Percentiles rank a stretch among this genome's conserved stretches.
Evolutionary conservation across 2,113 vertebrate species (phyloP).

Genomic region (Coracopsis vasa): DNA sequence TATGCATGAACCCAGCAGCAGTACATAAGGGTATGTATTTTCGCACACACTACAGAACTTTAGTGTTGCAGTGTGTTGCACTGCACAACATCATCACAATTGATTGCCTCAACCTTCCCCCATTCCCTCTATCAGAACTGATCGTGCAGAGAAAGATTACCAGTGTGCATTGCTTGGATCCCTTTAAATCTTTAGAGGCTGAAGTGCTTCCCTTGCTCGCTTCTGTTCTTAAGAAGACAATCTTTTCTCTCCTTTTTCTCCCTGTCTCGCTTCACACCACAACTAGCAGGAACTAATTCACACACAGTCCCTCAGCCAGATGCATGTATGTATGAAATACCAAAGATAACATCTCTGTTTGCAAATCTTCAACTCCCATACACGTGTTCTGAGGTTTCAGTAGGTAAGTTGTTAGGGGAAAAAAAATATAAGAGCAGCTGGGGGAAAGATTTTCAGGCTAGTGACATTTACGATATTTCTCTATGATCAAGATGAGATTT

Average conservation of each 20-base stretch:
- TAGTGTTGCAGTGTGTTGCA: slow-evolving; percentile 75
- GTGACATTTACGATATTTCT: slow-evolving; percentile 26
- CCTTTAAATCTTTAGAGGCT: slow-evolving; percentile 63
- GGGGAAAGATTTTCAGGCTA: slow-evolving; percentile 23
- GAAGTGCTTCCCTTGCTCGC: neutral
- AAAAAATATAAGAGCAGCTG: slow-evolving; percentile 40
- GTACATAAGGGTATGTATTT: slow-evolving; percentile 67
- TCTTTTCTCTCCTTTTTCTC: slow-evolving; percentile 20
- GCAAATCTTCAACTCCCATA: slow-evolving; percentile 68
- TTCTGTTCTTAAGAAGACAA: neutral
- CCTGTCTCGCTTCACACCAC: slow-evolving; percentile 22
- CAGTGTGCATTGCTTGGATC: slow-evolving; percentile 32
- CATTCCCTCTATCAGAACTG: slow-evolving; percentile 43
- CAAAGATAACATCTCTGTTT: slow-evolving; percentile 62
- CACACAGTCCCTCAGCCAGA: slow-evolving; percentile 68
- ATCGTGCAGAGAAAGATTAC: slow-evolving; percentile 60
- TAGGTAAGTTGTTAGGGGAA: slow-evolving; percentile 57
- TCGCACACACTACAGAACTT: slow-evolving; percentile 67
- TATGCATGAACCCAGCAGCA: slow-evolving; percentile 74
- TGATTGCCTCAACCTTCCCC: slow-evolving; percentile 53
- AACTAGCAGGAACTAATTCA: slow-evolving; percentile 70
- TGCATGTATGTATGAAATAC: slow-evolving; percentile 69
- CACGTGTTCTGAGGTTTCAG: slow-evolving; percentile 74
- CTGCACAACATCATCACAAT: slow-evolving; percentile 75
- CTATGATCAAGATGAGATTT: neutral